Conservation (phyloP, 2,797 vertebrate genomes). For the Macroramphosus scolopax region DNA sequence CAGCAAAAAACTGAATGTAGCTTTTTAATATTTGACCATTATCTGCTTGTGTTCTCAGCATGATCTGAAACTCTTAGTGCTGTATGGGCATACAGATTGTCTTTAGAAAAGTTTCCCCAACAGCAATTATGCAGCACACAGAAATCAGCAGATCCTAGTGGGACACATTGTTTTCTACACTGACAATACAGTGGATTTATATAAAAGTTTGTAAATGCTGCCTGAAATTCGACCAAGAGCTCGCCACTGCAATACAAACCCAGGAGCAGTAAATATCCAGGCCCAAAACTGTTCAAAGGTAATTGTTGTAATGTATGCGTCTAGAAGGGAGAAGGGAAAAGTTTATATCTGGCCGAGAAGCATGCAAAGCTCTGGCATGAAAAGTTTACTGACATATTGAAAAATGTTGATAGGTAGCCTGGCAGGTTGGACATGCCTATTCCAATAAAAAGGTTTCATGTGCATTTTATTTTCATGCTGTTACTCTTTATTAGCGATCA, state of each 20-base stretch:
- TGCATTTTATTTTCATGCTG: slow-evolving; percentile 42
- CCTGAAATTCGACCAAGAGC: slow-evolving; percentile 11
- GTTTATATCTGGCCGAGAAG: slow-evolving; percentile 26
- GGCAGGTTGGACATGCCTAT: slow-evolving; percentile 29
- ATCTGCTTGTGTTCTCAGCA: slow-evolving; percentile 12
- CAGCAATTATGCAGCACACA: not conserved
- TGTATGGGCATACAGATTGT: slow-evolving; percentile 9
- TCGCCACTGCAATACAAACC: not conserved
- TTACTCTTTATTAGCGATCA: slow-evolving; percentile 21
- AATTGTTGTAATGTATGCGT: slow-evolving; percentile 16
- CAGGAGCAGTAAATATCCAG: slow-evolving; percentile 9
- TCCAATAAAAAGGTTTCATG: slow-evolving; percentile 25
- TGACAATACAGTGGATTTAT: slow-evolving; percentile 1
- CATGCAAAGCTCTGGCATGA: slow-evolving; percentile 40
- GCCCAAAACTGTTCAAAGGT: too few relatives aligned
- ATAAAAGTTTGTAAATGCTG: slow-evolving; percentile 2
- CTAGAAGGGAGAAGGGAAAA: slow-evolving; percentile 14
- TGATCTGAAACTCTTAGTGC: slow-evolving; percentile 22
- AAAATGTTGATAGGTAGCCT: slow-evolving; percentile 25
- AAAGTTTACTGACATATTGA: slow-evolving; percentile 31
- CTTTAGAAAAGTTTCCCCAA: slow-evolving; percentile 6
- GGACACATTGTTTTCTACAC: slow-evolving; percentile 11
- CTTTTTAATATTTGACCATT: slow-evolving; percentile 32
- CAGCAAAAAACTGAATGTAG: slow-evolving; percentile 21
- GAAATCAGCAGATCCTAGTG: too few relatives aligned